Conservation (phyloP, 2,888 invertebrate species). For the Drosophila koepferae region DNA sequence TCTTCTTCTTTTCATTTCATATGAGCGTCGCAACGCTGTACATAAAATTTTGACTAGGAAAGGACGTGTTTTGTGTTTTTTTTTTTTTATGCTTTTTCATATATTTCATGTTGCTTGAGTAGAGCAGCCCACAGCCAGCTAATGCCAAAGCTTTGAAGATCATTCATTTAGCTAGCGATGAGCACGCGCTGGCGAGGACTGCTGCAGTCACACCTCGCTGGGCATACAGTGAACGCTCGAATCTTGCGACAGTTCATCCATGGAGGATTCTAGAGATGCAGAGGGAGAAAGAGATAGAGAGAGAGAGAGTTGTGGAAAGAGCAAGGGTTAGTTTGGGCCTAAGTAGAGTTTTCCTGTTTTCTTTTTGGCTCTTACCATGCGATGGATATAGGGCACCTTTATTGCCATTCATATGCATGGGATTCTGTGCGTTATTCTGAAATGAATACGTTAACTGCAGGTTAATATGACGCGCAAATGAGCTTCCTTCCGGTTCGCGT, state of each 20-base stretch:
- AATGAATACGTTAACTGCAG: slow-evolving; percentile 95
- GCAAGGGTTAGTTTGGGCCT: neutral
- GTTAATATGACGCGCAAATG: slow-evolving; percentile 94
- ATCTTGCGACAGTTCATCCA: slow-evolving; percentile 94
- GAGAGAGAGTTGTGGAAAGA: neutral
- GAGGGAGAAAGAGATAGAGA: neutral
- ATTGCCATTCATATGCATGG: slow-evolving; percentile 85
- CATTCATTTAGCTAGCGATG: slow-evolving; percentile 60
- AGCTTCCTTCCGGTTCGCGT: slow-evolving; percentile 89
- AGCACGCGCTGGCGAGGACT: slow-evolving; percentile 70
- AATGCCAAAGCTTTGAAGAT: slow-evolving; percentile 6
- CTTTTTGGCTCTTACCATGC: slow-evolving; percentile 86
- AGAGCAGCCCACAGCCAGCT: slow-evolving; percentile 22
- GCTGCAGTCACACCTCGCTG: slow-evolving; percentile 88
- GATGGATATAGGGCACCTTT: slow-evolving; percentile 87
- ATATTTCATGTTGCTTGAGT: slow-evolving; percentile 5
- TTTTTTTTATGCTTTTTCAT: neutral
- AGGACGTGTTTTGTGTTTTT: slow-evolving; percentile 69
- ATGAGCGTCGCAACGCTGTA: slow-evolving; percentile 48
- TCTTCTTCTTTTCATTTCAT: slow-evolving; percentile 47
- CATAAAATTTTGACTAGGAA: slow-evolving; percentile 84
- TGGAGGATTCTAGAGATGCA: slow-evolving; percentile 90
- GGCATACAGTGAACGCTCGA: slow-evolving; percentile 95
- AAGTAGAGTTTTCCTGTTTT: neutral
- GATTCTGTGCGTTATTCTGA: slow-evolving; percentile 90